Conservation (phyloP, 2,797 vertebrate genomes). For the Mallotus villosus region DNA sequence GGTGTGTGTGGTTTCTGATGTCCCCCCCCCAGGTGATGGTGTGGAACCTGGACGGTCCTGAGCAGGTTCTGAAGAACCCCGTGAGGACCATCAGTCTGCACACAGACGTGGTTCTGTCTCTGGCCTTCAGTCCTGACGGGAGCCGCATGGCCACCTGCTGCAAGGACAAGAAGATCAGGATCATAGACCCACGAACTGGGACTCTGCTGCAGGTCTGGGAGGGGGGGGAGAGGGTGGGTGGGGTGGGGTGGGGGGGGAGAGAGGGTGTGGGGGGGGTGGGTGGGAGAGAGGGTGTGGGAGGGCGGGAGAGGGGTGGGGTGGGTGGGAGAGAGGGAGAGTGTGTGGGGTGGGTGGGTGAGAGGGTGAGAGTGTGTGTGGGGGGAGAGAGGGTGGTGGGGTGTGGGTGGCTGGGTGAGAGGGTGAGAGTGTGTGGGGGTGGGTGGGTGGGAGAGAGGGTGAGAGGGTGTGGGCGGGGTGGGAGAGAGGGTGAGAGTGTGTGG, state of each 20-base stretch:
- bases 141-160: constrained; percentile 87
- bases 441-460: background rate
- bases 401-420: constrained; percentile 6
- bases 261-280: background rate
- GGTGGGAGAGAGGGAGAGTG: background rate
- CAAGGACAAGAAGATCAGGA: constrained; percentile 85
- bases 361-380: background rate
- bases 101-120: constrained; percentile 86
- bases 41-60: constrained; percentile 86
- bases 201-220: constrained; percentile 74
- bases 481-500: too few species aligned
- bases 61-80: constrained; percentile 77
- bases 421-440: background rate
- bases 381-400: background rate
- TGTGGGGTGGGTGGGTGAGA: background rate
- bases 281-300: too few species aligned
- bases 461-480: too few species aligned
- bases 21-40: constrained; percentile 86
- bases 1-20: too few species aligned
- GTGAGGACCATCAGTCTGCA: constrained; percentile 82
- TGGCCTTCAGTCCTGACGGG: constrained; percentile 90
- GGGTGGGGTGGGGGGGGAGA: background rate
- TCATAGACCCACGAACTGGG: constrained; percentile 82
- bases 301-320: background rate
- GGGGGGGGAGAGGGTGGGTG: background rate